phyloP scores from a whole-genome alignment of 2,113 vertebrate genomes.

The Hyla sarda region DNA sequence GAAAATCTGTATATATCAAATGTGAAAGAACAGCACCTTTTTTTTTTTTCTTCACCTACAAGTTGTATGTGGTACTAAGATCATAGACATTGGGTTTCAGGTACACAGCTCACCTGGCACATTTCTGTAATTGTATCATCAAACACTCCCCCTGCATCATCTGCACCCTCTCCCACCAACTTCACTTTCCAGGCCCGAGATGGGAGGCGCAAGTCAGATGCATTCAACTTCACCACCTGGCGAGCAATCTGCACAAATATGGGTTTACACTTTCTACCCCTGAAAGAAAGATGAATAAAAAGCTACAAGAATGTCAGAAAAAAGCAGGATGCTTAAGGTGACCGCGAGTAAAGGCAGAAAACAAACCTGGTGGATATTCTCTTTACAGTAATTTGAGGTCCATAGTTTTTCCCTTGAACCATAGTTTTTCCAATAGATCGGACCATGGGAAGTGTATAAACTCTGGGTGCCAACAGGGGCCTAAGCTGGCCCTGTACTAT shows the following conservation, averaged over 20 bases:
- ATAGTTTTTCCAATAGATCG: constrained; percentile 88
- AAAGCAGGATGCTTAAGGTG: neutral
- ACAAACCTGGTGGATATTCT: constrained; percentile 84
- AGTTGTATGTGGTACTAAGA: neutral
- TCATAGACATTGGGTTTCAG: neutral
- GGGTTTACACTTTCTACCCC: constrained; percentile 85
- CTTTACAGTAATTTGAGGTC: constrained; percentile 86
- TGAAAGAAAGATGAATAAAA: constrained; percentile 48
- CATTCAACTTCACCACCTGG: constrained; percentile 86
- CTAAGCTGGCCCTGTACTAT: constrained; percentile 83
- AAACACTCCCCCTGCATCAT: constrained; percentile 86
- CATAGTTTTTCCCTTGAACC: constrained; percentile 88
- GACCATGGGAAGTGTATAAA: constrained; percentile 86
- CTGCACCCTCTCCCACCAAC: constrained; percentile 84
- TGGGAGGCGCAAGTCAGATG: constrained; percentile 83
- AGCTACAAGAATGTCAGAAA: neutral
- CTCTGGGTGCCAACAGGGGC: constrained; percentile 79
- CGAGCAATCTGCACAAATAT: constrained; percentile 86
- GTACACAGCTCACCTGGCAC: constrained; percentile 77
- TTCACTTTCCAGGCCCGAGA: constrained; percentile 88
- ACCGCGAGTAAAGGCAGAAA: too few relatives aligned
- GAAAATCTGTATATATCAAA: neutral
- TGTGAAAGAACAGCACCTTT: neutral
- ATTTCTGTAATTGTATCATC: constrained; percentile 88
- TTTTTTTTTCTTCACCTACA: too few relatives aligned